These are phyloP conservation scores for Oscheius sp. DNA, from an alignment of 2,888 invertebrate species.

Conservation along the genomic window DNA sequence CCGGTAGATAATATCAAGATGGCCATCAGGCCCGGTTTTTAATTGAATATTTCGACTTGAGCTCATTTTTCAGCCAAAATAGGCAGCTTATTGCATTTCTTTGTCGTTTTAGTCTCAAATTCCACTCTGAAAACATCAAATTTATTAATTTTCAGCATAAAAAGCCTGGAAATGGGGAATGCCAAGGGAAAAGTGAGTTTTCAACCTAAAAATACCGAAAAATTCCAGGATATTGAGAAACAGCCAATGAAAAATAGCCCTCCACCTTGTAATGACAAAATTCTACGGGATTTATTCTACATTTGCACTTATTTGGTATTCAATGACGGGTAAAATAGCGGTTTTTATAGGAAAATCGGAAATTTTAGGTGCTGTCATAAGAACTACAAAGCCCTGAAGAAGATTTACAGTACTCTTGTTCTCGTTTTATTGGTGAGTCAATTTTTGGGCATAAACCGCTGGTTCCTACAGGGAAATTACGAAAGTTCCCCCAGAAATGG, in stretches of 20 bases:
- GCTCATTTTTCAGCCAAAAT: no score
- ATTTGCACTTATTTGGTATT: conserved; percentile 16
- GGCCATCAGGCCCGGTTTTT: no score
- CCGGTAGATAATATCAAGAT: no score
- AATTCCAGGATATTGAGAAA: conserved; percentile 2
- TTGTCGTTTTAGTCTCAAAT: no score
- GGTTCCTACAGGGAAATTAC: no score
- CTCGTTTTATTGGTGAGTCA: conserved; percentile 19
- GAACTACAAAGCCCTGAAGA: neutral
- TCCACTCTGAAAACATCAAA: no score
- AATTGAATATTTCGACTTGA: no score
- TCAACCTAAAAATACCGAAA: neutral
- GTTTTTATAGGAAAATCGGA: no score
- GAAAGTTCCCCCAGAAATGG: no score
- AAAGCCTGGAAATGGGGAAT: neutral
- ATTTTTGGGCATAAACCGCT: no score
- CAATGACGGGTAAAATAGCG: conserved; percentile 20
- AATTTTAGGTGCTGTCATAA: neutral
- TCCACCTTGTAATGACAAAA: conserved; percentile 21
- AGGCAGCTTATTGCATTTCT: no score
- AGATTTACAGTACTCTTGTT: conserved; percentile 2
- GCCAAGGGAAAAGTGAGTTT: neutral
- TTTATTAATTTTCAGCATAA: neutral
- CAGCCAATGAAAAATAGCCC: conserved; percentile 10
- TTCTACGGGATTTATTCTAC: conserved; percentile 16